Base-by-base conservation (phyloP, 2,797 vertebrate species). In the Sebastes alutus region DNA sequence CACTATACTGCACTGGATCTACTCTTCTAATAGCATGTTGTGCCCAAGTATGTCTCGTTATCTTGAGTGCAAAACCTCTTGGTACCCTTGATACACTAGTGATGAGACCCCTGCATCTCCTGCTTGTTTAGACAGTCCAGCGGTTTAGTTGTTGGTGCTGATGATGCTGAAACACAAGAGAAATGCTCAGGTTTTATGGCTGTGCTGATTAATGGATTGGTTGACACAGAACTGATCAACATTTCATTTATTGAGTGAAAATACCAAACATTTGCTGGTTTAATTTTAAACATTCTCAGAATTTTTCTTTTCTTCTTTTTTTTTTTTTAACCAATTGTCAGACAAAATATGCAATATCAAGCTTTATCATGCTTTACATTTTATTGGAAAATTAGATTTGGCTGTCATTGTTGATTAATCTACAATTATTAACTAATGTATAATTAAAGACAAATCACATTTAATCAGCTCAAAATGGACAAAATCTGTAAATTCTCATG, bases 1-100 rank as follows among this genome's bases (percentile, higher is more conserved):
- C 70, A 81, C 32, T 42, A 20, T 2, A 9, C 66, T 71, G 56
- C 70, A 60, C 25, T 75, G 58, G 67, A 72, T 76, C 49, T 74
- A 0, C 61, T 80, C 27, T 30, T 30, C 35, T 30, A 8, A 10
- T 25, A 22, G 13, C 58, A 23, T 62, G 25, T 61, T 74, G 38
- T 68, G 14, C 29, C 22, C 35, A 32, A 14, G 30, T 16, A 9
- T 49, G 46, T 81, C 68, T 70, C 9, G 4, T 78, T 89, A 64
- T 81, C 23, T 12, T 29, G 10, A 42, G 30, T 11, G n/a, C 54
- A 52, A 18, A 69, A 16, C 25, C 23, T 6, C 32, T 11, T 25
- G 5, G 16, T 22, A 22, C 12, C 35, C 18, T 32, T 23, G 10
- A 73, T 67, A 18, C n/a, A 20, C 32, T 63, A 12, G 33, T 52